Base-by-base conservation (phyloP, 2,888 invertebrate genomes). In the Dryomyza anilis region DNA sequence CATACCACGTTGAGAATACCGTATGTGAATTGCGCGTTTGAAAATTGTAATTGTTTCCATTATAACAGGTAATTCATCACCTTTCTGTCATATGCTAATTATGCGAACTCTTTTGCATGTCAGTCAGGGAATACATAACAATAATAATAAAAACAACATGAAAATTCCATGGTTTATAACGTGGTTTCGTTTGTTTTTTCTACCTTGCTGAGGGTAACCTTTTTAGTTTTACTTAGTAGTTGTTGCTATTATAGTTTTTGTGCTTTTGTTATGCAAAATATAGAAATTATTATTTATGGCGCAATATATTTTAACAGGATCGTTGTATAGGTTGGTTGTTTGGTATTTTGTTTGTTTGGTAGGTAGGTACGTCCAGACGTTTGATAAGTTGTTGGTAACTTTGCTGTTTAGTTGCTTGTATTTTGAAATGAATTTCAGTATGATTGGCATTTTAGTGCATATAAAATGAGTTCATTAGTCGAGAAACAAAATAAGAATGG, bases 61-160 rank as follows among this genome's bases (percentile, higher is more conserved):
- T 63, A 52, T 45, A 58, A 53, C 63, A 55, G 63, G 66, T 63
- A 33, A 63, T 59, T 66, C 66, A 66, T 66, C 66, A 66, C 63
- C 63, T 66, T 63, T 62, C 57, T 63, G 66, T 53, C 63, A 45
- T 66, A 66, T 66, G 66, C 55, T 66, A 66, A 66, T 66, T 53
- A 63, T 63, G 57, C 43, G 36, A 58, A 58, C 57, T 57, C 59
- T 29, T 29, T 60, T 55, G 62, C 53, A 29, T 55, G 55, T 55
- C 53, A 43, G 43, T 46, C 27, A 39, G 53, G 39, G n/a, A n/a
- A n/a, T n/a, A n/a, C n/a, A n/a, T n/a, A n/a, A n/a, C n/a, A n/a
- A n/a, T n/a, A n/a, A n/a, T n/a, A n/a, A n/a, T n/a, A n/a, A n/a
- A n/a, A n/a, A n/a, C n/a, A n/a, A n/a, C n/a, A n/a, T n/a, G n/a